Conservation (phyloP, 2,888 invertebrate species). For the Synanthedon vespiformis region DNA sequence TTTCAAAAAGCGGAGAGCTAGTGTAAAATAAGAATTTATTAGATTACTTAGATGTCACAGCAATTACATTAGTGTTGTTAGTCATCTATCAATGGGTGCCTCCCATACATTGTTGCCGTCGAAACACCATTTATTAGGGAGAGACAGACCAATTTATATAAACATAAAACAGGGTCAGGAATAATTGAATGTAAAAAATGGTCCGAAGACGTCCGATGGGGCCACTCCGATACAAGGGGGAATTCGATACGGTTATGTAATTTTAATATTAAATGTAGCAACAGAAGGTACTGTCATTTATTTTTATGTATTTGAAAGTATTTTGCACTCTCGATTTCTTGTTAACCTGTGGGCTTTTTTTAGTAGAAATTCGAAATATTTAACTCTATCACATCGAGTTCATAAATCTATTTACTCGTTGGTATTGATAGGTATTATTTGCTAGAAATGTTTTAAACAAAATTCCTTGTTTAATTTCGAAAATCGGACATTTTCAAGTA, state of each 20-base stretch:
- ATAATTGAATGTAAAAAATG: constrained; percentile 67
- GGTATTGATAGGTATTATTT: no score
- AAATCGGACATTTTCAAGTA: no score
- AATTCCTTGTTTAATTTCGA: no score
- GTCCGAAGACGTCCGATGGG: constrained; percentile 39
- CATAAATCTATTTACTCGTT: no score
- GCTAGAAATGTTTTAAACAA: no score
- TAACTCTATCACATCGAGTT: no score
- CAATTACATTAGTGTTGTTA: constrained; percentile 28
- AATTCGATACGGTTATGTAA: constrained; percentile 35
- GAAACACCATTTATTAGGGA: constrained; percentile 56
- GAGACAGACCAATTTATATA: constrained; percentile 63
- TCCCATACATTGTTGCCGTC: constrained; percentile 49
- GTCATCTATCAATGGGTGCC: constrained; percentile 41
- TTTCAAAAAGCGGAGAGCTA: no score
- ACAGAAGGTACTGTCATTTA: constrained; percentile 28
- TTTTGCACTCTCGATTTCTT: not conserved
- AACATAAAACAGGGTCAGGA: constrained; percentile 48
- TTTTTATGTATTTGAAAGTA: not conserved
- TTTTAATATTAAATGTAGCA: constrained; percentile 52
- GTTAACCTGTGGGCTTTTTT: no score
- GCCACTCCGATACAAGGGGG: constrained; percentile 13
- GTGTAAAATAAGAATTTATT: no score
- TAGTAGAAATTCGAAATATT: no score
- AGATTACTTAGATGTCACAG: no score